These are phyloP conservation scores for Ploceus nigricollis DNA, from an alignment of 2,113 vertebrate species.

Conservation along the genomic window DNA sequence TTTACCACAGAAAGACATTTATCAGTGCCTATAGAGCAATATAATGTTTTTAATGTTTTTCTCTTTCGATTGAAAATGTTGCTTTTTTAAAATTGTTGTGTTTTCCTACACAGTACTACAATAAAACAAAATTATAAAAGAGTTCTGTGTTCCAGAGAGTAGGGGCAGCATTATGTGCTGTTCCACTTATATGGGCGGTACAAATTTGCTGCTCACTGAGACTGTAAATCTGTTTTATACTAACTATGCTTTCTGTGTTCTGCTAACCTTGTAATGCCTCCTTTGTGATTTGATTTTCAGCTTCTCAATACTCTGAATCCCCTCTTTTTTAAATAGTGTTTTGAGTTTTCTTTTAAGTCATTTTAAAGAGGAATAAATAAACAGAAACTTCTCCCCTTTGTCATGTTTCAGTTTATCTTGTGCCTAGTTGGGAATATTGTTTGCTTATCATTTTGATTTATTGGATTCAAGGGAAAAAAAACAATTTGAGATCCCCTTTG, in stretches of 20 bases:
- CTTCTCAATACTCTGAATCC: neutral
- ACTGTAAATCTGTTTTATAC: constrained; percentile 61
- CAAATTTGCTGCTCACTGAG: constrained; percentile 32
- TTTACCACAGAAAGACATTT: constrained; percentile 1
- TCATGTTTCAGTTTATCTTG: neutral
- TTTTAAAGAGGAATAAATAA: constrained; percentile 59
- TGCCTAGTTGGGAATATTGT: neutral
- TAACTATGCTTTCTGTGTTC: constrained; percentile 49
- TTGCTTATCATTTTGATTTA: neutral
- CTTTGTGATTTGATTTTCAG: constrained; percentile 36
- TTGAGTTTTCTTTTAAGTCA: constrained; percentile 39
- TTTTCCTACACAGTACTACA: constrained; percentile 13
- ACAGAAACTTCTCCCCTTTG: neutral
- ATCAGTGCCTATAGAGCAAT: constrained; percentile 42
- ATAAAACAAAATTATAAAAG: neutral
- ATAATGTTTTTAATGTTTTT: constrained; percentile 33
- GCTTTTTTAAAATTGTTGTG: neutral
- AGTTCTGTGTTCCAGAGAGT: constrained; percentile 33
- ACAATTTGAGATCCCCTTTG: neutral
- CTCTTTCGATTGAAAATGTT: neutral
- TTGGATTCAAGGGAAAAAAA: neutral
- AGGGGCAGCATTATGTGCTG: constrained; percentile 27
- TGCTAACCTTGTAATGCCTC: constrained; percentile 50
- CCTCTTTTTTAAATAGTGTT: constrained; percentile 6
- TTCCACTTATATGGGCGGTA: constrained; percentile 22